Conservation (phyloP, 1,140 invertebrate species). For the Araneus ventricosus region DNA sequence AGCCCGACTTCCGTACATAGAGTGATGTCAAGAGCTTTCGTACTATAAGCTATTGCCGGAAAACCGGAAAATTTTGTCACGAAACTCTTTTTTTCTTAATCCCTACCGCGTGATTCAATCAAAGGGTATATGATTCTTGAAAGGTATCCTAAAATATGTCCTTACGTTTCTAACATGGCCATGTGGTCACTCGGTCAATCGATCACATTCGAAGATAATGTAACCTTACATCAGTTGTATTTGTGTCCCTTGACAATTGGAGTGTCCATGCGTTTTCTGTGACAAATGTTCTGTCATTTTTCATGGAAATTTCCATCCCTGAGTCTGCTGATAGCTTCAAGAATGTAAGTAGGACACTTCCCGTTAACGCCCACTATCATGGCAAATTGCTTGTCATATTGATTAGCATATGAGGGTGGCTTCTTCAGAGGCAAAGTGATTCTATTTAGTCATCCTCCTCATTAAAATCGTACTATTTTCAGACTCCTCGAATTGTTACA, state of each 20-base stretch:
- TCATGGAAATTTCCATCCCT: slow-evolving; percentile 18
- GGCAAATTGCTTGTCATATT: slow-evolving; percentile 11
- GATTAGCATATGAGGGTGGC: not conserved
- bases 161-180: not conserved
- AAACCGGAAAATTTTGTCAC: slow-evolving; percentile 41
- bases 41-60: slow-evolving; percentile 50
- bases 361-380: slow-evolving; percentile 49
- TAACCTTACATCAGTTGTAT: slow-evolving; percentile 57
- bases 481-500: too few relatives aligned
- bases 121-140: slow-evolving; percentile 16
- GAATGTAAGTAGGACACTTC: slow-evolving; percentile 17
- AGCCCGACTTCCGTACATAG: slow-evolving; percentile 35
- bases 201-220: not conserved
- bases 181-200: not conserved
- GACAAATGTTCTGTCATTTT: slow-evolving; percentile 44
- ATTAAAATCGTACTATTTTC: not conserved
- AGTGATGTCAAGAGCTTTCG: slow-evolving; percentile 5
- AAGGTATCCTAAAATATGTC: slow-evolving; percentile 51
- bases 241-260: slow-evolving; percentile 35
- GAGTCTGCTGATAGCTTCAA: not conserved
- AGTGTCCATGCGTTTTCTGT: not conserved
- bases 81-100: slow-evolving; percentile 9
- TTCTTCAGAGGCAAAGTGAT: slow-evolving; percentile 1
- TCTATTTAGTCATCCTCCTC: not conserved
- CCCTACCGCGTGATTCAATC: slow-evolving; percentile 48